These are phyloP conservation scores for Pipistrellus pipistrellus DNA, from an alignment of 2,797 vertebrate species.

Conservation along the genomic window DNA sequence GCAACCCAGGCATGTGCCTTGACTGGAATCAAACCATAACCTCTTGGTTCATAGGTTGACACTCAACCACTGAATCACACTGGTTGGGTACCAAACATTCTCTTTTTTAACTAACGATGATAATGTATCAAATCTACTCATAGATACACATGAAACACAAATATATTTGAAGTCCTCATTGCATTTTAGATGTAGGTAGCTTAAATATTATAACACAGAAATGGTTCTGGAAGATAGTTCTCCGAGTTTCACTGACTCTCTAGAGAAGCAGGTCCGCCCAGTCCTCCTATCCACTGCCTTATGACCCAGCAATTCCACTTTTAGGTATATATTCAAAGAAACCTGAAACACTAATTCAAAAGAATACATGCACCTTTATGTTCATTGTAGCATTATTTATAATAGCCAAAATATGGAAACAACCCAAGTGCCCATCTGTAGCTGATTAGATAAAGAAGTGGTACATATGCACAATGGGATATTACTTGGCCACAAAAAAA, in stretches of 20 bases:
- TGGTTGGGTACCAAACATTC: too few relatives aligned
- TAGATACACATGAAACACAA: neutral
- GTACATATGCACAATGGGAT: neutral
- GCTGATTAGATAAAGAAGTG: neutral
- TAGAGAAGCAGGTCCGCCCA: neutral
- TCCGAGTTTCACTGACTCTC: neutral
- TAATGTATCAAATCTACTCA: neutral
- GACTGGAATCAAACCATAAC: too few relatives aligned
- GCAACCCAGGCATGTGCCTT: too few relatives aligned
- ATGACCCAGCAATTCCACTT: neutral
- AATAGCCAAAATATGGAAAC: neutral
- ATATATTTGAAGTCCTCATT: neutral
- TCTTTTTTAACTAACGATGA: neutral
- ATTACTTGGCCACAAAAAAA: neutral
- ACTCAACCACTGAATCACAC: too few relatives aligned
- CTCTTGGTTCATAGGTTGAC: too few relatives aligned
- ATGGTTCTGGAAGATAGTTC: neutral
- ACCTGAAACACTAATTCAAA: neutral
- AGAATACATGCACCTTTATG: neutral
- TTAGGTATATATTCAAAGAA: neutral
- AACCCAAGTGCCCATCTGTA: neutral
- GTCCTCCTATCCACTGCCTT: neutral
- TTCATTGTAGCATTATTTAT: neutral
- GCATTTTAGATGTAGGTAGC: neutral
- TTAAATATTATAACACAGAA: neutral